These are phyloP conservation scores for Drosophila takahashii DNA, from an alignment of 1,140 invertebrate species.

Conservation along the genomic window DNA sequence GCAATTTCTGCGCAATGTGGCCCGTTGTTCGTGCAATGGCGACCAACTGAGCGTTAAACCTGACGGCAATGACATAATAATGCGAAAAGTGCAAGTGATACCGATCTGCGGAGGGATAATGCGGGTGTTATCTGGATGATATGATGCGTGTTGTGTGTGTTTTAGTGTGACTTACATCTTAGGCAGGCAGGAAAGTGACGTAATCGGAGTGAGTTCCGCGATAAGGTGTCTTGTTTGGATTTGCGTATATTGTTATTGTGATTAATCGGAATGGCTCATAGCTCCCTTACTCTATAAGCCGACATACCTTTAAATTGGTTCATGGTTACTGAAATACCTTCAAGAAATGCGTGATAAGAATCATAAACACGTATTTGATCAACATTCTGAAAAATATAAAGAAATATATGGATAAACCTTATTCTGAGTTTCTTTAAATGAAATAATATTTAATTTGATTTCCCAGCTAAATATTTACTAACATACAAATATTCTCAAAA, in stretches of 20 bases:
- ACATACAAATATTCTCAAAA: no score
- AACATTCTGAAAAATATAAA: no score
- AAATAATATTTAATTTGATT: no score
- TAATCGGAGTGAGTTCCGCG: constrained; percentile 7
- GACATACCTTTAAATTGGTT: not conserved
- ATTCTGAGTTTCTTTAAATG: no score
- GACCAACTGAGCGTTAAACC: constrained; percentile 60
- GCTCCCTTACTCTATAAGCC: not conserved
- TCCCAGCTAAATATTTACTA: no score
- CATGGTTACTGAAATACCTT: not conserved
- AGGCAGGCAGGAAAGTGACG: not conserved
- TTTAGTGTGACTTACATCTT: constrained; percentile 17
- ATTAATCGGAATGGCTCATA: constrained; percentile 17
- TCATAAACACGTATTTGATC: not conserved
- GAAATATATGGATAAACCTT: no score
- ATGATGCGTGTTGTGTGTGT: not conserved
- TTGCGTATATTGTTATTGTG: not conserved
- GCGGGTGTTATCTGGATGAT: constrained; percentile 10
- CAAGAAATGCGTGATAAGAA: not conserved
- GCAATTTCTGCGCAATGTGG: constrained; percentile 48
- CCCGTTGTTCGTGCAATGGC: constrained; percentile 30
- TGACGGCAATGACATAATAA: constrained; percentile 62
- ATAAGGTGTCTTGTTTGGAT: constrained; percentile 11
- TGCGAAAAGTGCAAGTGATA: constrained; percentile 58
- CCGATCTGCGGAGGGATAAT: not conserved